These are phyloP conservation scores for Acrocephalus arundinaceus DNA, from an alignment of 2,113 vertebrate species.

Conservation along the genomic window DNA sequence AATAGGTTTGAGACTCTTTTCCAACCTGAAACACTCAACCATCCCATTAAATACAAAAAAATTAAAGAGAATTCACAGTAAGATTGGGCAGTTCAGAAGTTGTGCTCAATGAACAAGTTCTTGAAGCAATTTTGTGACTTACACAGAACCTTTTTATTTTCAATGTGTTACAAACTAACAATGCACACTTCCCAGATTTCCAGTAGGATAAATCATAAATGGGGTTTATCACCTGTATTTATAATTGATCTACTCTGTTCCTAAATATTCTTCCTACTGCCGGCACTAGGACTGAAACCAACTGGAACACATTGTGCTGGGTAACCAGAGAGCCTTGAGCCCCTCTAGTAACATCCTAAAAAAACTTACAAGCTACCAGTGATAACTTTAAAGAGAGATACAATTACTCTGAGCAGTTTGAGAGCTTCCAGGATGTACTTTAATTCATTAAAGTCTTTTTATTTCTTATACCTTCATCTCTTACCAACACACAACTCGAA, in stretches of 20 bases:
- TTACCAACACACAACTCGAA: neutral
- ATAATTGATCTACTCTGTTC: neutral
- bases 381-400: neutral
- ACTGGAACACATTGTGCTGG: accelerated
- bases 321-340: neutral
- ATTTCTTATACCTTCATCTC: neutral
- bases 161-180: neutral
- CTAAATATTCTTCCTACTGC: neutral
- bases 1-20: neutral
- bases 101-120: neutral
- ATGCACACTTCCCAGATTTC: neutral
- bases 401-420: neutral
- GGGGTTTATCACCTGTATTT: neutral
- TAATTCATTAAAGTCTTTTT: neutral
- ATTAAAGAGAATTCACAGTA: neutral
- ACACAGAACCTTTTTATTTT: accelerated
- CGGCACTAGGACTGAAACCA: neutral
- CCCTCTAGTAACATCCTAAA: neutral
- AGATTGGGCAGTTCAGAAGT: accelerated
- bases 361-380: neutral
- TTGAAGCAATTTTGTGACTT: neutral
- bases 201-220: neutral
- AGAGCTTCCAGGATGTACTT: neutral
- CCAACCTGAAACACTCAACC: neutral
- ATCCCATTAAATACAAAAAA: neutral